Conservation (phyloP, 2,888 invertebrate species). For the Temnothorax rugatulus region DNA sequence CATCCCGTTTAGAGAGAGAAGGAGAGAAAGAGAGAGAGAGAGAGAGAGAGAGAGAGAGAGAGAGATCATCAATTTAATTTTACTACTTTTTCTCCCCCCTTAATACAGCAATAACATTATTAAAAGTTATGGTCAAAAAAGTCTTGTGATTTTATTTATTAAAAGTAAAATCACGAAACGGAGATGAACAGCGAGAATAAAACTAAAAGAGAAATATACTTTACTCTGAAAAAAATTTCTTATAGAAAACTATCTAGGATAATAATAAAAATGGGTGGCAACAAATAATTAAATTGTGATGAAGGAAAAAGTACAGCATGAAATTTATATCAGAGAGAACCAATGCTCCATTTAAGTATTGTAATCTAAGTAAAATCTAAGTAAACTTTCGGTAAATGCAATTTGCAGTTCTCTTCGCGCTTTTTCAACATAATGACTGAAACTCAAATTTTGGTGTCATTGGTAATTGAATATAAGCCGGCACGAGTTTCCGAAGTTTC, state of each 20-base stretch:
- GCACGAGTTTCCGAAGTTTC: neutral
- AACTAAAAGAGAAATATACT: neutral
- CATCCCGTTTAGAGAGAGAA: conserved; percentile 9
- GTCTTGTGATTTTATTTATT: too few species aligned
- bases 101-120: neutral
- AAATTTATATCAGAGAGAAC: neutral
- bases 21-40: neutral
- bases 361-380: neutral
- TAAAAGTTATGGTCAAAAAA: too few species aligned
- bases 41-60: neutral
- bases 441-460: neutral
- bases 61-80: neutral
- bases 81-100: neutral
- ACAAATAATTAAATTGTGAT: neutral
- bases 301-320: neutral
- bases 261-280: neutral
- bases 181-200: neutral
- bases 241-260: neutral
- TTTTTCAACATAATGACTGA: neutral
- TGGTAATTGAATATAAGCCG: neutral
- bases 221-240: neutral
- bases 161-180: neutral
- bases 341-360: neutral
- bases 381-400: neutral
- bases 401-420: neutral